Evolutionary conservation across 2,888 invertebrate species (phyloP), one percentile per base, ranked within the genome.

Genomic region (Andrena dorsata): DNA sequence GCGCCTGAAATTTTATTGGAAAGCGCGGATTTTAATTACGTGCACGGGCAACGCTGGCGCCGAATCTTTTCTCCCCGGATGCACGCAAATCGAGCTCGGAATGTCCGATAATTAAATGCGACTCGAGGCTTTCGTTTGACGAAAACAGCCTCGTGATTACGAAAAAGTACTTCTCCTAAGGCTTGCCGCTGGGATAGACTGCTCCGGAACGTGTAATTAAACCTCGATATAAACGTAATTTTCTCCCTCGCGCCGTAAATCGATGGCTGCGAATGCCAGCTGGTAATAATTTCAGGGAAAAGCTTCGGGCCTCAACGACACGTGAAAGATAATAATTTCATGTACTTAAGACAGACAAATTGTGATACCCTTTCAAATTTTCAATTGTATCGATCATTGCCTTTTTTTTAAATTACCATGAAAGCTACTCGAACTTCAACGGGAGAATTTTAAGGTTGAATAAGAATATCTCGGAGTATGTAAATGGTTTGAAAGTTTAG

Each of bases 21-120:
- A 60, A 60, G 58, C 49, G 30, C n/a, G 58, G 47, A 60, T 26
- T 69, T 75, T 51, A 72, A 68, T 74, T 68, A 74, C 74, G 30
- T 53, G n/a, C 30, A 16, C 35, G n/a, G 13, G 63, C 60, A 26
- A 49, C 32, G 26, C 41, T 41, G 49, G 30, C 47, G 30, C 20
- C 4, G 7, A 49, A 8, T 16, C 47, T 71, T 71, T 56, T 30
- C 69, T 56, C 68, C 32, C 23, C 35, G 28, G 20, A 35, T 47
- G 32, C 49, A 64, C 61, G 66, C 41, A 53, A 68, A 75, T 68
- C 75, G 32, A 51, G 60, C 20, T 51, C 26, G 35, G 26, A 30
- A 69, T 61, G 68, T 41, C 61, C 51, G 60, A 60, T 75, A 68
- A 75, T 75, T 75, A 75, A 61, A 74, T 30, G 23, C 58, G 32